Evolutionary conservation across 2,797 vertebrate species (phyloP), one percentile per base, ranked within the genome.

Genomic region (Arrhamphus sclerolepis): DNA sequence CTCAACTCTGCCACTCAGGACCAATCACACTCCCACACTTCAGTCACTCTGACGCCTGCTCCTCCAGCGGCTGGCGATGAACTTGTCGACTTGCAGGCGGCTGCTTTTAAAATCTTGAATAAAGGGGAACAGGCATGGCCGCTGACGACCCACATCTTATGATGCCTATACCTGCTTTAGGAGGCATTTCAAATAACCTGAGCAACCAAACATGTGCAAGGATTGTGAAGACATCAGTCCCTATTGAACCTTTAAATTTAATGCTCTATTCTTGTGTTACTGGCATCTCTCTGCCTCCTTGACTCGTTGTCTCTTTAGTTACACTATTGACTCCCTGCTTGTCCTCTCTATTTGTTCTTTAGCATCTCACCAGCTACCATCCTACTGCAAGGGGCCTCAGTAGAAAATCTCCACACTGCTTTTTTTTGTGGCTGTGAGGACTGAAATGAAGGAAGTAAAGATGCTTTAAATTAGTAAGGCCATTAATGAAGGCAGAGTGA

Each of bases 1-100:
- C 42, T 64, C 56, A 24, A n/a, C 66, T 60, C 51, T 67, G 68
- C 68, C 71, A 29, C 78, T 76, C 75, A 75, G 71, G 68, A 66
- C 70, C 70, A 64, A 75, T 85, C 82, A 48, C 56, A 13, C 62
- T n/a, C 72, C 78, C 51, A 66, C 46, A 14, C 77, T 75, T 78
- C 76, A 77, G 82, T 84, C 83, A 51, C 61, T 44, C 60, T 46
- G 79, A 80, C 74, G 72, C 68, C 80, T n/a, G 59, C 60, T 72
- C 70, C 67, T 71, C 58, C 39, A 70, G 65, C 43, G 2, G 49
- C 72, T 71, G 72, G 62, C 65, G 19, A 59, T 69, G 0, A 22
- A 55, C 53, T 4, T 76, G 72, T 77, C 59, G 55, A 50, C 71
- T 48, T 50, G 70, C 66, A 22, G 28, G 48, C 40, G 0, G 44